phyloP scores from a whole-genome alignment of 1,140 invertebrate species.

The Uloborus diversus region DNA sequence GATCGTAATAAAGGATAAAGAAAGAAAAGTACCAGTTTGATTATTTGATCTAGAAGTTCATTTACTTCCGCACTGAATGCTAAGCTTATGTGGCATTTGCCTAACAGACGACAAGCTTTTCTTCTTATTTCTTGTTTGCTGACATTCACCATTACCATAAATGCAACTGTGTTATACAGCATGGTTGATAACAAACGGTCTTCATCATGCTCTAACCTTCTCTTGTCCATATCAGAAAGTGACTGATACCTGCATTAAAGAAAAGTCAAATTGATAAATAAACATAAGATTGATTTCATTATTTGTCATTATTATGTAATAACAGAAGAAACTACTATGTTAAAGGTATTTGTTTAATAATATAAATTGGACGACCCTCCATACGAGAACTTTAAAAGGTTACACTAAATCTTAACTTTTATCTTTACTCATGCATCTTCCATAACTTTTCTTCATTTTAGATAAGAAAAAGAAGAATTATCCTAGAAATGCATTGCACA shows the following conservation, averaged over 20 bases:
- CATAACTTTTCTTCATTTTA: no score
- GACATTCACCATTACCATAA: constrained; percentile 94
- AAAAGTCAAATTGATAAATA: no score
- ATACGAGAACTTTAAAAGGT: no score
- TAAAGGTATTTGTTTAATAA: not conserved
- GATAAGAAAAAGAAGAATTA: not conserved
- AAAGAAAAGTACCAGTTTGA: constrained; percentile 81
- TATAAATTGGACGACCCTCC: no score
- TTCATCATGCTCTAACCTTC: constrained; percentile 97
- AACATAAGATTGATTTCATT: no score
- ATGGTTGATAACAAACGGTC: constrained; percentile 94
- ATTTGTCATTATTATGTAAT: no score
- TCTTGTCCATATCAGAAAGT: constrained; percentile 74
- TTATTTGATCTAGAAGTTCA: constrained; percentile 92
- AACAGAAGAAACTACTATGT: not conserved
- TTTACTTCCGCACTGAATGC: constrained; percentile 98
- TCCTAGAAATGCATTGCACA: not conserved
- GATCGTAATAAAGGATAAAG: not conserved
- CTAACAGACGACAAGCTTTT: constrained; percentile 89
- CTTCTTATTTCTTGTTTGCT: constrained; percentile 86
- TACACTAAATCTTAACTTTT: no score
- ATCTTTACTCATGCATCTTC: no score
- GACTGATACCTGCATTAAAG: constrained; percentile 60
- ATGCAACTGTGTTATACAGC: constrained; percentile 95
- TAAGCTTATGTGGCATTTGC: constrained; percentile 97